Evolutionary conservation across 2,888 invertebrate species (phyloP).

Genomic region (Harpalus rufipes): DNA sequence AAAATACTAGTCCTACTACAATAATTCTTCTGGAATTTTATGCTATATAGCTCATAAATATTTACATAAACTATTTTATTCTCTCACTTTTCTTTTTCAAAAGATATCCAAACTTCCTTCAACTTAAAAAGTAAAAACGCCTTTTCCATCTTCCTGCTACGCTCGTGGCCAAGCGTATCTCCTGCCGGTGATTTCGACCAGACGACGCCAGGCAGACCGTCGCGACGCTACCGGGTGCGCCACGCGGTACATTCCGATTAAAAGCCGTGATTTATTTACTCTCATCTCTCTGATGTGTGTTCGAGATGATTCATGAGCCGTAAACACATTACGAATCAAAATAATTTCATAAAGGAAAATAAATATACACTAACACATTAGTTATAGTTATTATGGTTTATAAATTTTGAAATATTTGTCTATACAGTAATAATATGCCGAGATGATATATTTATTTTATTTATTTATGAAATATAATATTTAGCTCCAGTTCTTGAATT

Average conservation of each 20-base stretch:
- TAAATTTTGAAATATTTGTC: not conserved
- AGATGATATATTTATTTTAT: no score
- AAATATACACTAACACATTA: not conserved
- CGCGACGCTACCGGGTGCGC: conserved; percentile 36
- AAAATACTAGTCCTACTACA: no score
- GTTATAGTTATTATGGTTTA: not conserved
- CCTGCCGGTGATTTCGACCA: conserved; percentile 41
- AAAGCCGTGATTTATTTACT: conserved; percentile 26
- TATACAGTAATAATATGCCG: no score
- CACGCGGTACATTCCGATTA: not conserved
- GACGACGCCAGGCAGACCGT: conserved; percentile 43
- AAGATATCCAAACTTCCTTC: not conserved
- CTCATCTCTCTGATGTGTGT: not conserved
- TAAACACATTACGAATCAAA: not conserved
- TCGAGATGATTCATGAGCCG: not conserved
- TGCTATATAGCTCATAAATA: no score
- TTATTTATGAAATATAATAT: no score
- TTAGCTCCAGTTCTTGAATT: no score
- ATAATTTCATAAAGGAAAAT: conserved; percentile 1
- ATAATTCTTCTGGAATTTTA: no score
- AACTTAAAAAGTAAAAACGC: not conserved
- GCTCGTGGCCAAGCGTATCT: not conserved
- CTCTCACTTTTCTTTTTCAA: not conserved
- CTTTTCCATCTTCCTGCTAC: not conserved
- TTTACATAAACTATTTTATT: no score